phyloP scores from a whole-genome alignment of 2,888 invertebrate species.

The Panzeria rudis region DNA sequence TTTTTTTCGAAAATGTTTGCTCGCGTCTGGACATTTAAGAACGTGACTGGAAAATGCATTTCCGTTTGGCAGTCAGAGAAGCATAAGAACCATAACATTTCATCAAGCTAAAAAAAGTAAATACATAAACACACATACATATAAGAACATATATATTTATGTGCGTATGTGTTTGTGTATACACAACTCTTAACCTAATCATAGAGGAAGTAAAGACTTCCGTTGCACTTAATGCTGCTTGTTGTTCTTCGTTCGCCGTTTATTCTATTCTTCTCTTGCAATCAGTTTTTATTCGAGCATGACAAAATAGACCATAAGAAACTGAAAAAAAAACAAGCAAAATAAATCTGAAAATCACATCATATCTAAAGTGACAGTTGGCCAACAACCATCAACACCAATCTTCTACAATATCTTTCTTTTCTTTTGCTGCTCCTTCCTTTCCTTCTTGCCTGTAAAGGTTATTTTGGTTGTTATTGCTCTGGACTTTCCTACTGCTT shows the following conservation, averaged over 20 bases:
- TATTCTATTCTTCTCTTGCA: constrained; percentile 20
- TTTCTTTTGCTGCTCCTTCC: background rate
- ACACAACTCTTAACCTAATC: constrained; percentile 49
- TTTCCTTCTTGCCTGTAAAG: background rate
- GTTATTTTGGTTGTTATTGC: constrained; percentile 12
- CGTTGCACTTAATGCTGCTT: constrained; percentile 65
- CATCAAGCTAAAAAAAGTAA: constrained; percentile 36
- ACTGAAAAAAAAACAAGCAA: background rate
- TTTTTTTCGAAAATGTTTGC: constrained; percentile 69
- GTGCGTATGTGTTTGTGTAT: background rate
- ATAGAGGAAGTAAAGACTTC: constrained; percentile 66
- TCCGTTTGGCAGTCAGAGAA: constrained; percentile 52
- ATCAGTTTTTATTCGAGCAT: constrained; percentile 22
- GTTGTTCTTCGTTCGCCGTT: constrained; percentile 38
- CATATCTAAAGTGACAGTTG: constrained; percentile 69
- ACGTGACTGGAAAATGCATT: constrained; percentile 71
- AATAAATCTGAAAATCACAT: constrained; percentile 65
- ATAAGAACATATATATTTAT: constrained; percentile 17
- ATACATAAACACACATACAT: constrained; percentile 47
- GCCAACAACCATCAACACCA: constrained; percentile 60
- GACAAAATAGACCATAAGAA: constrained; percentile 5
- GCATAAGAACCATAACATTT: constrained; percentile 37
- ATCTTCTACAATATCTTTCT: background rate
- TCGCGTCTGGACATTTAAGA: constrained; percentile 73
- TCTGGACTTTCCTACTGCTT: constrained; percentile 7